Evolutionary conservation across 2,797 vertebrate genomes (phyloP), one percentile per base, ranked within the genome.

Genomic region (Nothura maculosa): DNA sequence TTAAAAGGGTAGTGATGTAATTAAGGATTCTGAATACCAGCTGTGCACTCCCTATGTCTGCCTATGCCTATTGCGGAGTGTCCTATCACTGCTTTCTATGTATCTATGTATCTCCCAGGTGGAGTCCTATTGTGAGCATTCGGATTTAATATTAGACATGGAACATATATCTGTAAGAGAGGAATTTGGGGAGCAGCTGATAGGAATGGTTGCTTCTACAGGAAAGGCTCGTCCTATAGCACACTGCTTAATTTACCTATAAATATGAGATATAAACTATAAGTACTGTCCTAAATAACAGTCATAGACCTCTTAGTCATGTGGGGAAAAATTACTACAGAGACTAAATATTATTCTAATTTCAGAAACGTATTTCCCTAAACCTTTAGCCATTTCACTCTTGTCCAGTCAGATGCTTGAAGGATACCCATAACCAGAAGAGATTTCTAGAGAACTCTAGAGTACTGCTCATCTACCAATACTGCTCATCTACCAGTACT

Each of bases 261-360:
- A 28, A 30, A 30, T 54, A 30, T 54, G 52, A 18, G 10, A 54
- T 30, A 68, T 13, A 36, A 47, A 68, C 18, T 25, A 36, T 20
- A 36, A 57, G 32, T 25, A 20, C 24, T 45, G 36, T 16, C 17
- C 67, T 48, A 40, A 81, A 67, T 42, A 78, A 47, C 11, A 48
- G 24, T 22, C 47, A 48, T 12, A 24, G 86, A 50, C 5, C 57
- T 66, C 13, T 70, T 42, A 85, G 47, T 48, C 36, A 48, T 34
- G 20, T 40, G 24, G 63, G n/a, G 20, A 2, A 1, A 75, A 75
- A 72, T 54, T 30, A 38, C 43, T 79, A 20, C 3, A 11, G 74
- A 80, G 15, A 85, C 9, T 12, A 90, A 83, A 77, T 76, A 55
- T n/a, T 19, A 61, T 76, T 82, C 34, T 72, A 75, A 17, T 17